Base-by-base conservation (phyloP, 2,888 invertebrate genomes). In the Melikaiella ostensackeni region DNA sequence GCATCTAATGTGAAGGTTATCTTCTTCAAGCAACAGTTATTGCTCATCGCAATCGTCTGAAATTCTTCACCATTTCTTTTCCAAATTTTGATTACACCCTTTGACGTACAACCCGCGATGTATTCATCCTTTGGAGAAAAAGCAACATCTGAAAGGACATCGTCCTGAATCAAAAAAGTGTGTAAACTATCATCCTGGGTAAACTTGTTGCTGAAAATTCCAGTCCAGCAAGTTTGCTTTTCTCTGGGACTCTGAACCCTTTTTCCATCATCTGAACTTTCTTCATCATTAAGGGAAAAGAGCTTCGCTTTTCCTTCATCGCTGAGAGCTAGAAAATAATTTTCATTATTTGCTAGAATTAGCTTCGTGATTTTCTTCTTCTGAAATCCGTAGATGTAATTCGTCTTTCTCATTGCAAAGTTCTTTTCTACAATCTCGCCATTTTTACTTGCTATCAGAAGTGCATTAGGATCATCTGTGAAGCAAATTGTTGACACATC, bases 401-500 rank as follows among this genome's bases (percentile, higher is more conserved):
- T 92, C 61, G 93, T 91, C 77, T 93, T 93, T 81, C 93, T 93
- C 11, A 93, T 93, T 11, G 92, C 89, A 83, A 93, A 93, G 84
- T 94, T 93, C 92, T 94, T 95, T 70, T 95, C 91, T 84, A 92
- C 91, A 80, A 94, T 92, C 76, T 89, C 88, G n/a, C 93, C 93
- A 75, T 87, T 86, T 63, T 89, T 87, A 59, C 92, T 92, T 8
- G 93, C 93, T 77, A 93, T 88, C 75, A 94, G 88, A 80, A 93
- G 89, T 80, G 92, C 89, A 75, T 92, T 87, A 2, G 91, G 91
- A 74, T 92, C 86, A 74, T 91, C 87, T 16, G 92, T 92, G 84
- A 95, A 95, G 86, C 93, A 94, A 0, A 94, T 92, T 78, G 93
- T 93, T 70, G 92, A 92, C n/a, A 94, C 92, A 82, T 94, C 94